Conservation (phyloP, 2,113 vertebrate genomes). For the Antigone vipio region DNA sequence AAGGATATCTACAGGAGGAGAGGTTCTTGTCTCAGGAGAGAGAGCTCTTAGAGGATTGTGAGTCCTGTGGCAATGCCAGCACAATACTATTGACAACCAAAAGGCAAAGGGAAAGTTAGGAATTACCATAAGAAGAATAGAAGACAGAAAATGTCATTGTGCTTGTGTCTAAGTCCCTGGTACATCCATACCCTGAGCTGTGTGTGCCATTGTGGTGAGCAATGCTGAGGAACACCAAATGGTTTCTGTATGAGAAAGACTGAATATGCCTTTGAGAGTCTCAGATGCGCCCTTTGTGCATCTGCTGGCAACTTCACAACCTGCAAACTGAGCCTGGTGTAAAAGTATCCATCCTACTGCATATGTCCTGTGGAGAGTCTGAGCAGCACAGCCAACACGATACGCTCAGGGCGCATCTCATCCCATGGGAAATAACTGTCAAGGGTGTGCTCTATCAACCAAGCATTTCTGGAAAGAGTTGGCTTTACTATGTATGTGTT, state of each 20-base stretch:
- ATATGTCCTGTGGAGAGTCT: not conserved
- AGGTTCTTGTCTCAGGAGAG: not conserved
- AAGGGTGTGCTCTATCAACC: not conserved
- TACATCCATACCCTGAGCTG: not conserved
- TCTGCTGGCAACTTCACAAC: not conserved
- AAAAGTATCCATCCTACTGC: not conserved
- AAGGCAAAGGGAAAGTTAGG: not conserved
- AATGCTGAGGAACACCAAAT: not conserved
- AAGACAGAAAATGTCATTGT: not conserved
- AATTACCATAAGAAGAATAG: not conserved
- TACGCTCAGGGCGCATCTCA: accelerated
- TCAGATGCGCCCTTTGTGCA: not conserved
- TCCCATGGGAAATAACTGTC: not conserved
- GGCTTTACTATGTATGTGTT: not conserved
- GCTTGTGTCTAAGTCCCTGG: not conserved
- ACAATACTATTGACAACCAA: not conserved
- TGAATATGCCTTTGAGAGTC: not conserved
- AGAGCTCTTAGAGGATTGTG: not conserved
- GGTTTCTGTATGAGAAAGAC: not conserved
- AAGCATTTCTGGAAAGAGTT: not conserved
- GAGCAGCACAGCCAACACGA: not conserved
- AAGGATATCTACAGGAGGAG: not conserved
- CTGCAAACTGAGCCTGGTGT: not conserved
- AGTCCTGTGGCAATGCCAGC: not conserved
- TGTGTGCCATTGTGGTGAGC: not conserved